These are phyloP conservation scores for Steinernema hermaphroditum DNA, from an alignment of 2,888 invertebrate species.

Conservation along the genomic window DNA sequence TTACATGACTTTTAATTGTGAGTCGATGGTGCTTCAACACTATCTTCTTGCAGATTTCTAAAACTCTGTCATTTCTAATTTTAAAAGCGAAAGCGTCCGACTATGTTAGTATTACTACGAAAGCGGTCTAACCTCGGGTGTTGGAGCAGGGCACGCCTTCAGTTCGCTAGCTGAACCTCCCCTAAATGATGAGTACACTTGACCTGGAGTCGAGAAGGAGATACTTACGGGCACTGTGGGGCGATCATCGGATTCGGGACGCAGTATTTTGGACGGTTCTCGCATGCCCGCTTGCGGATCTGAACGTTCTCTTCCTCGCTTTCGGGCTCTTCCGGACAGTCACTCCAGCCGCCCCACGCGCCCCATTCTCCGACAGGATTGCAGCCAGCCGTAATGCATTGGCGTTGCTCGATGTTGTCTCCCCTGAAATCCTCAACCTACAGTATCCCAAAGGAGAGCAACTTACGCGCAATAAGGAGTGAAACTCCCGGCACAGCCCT, in stretches of 20 bases:
- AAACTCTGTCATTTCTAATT: too few relatives aligned
- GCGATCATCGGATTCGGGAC: neutral
- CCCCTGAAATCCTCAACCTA: neutral
- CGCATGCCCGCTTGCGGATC: neutral
- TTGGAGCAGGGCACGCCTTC: neutral
- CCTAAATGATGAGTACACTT: too few relatives aligned
- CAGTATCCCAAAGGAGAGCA: neutral
- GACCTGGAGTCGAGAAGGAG: too few relatives aligned
- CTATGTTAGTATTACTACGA: too few relatives aligned
- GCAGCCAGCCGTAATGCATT: neutral
- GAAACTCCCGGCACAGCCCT: neutral
- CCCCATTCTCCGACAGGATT: neutral
- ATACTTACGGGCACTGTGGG: neutral
- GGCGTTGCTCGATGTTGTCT: neutral
- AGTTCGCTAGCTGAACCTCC: neutral
- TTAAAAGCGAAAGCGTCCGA: too few relatives aligned
- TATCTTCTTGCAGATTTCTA: too few relatives aligned
- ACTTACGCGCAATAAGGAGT: slow-evolving; percentile 1
- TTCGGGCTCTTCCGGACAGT: neutral
- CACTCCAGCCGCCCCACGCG: neutral
- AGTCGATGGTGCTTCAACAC: too few relatives aligned
- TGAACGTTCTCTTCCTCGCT: neutral
- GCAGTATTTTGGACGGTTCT: neutral
- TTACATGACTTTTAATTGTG: too few relatives aligned
- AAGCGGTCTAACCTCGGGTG: too few relatives aligned